A percentile compares a stretch with the other conserved stretches of the same genome.
phyloP scores from a whole-genome alignment of 2,888 invertebrate species.

The Synergus umbraculus region DNA sequence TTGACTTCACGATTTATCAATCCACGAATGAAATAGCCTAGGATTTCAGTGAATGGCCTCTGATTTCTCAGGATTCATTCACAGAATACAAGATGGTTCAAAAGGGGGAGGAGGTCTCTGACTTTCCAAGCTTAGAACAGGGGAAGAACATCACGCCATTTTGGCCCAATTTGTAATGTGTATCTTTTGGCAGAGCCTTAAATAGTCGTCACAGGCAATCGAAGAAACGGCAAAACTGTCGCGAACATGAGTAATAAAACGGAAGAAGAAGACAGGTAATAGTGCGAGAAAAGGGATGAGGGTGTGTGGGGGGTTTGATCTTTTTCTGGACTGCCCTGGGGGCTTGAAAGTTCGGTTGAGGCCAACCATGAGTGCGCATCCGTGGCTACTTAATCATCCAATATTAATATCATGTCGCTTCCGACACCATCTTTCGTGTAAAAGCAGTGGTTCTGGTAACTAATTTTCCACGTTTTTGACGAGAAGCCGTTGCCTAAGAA shows the following conservation, averaged over 20 bases:
- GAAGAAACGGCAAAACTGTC: background rate
- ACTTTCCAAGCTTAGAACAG: too few species aligned
- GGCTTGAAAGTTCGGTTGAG: conserved; percentile 59
- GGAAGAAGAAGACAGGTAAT: background rate
- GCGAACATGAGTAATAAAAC: background rate
- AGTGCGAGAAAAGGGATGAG: conserved; percentile 13
- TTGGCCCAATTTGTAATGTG: background rate
- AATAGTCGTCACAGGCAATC: background rate
- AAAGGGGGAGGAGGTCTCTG: too few species aligned
- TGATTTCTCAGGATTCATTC: too few species aligned
- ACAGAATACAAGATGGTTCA: too few species aligned
- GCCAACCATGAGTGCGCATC: conserved; percentile 67
- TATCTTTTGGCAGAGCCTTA: background rate
- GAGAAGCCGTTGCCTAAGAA: conserved; percentile 32
- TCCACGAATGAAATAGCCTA: too few species aligned
- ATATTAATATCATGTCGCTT: conserved; percentile 72
- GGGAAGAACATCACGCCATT: background rate
- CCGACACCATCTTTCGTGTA: conserved; percentile 60
- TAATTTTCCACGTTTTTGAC: conserved; percentile 44
- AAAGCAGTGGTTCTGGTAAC: conserved; percentile 46
- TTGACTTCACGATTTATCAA: too few species aligned
- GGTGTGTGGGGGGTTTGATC: conserved; percentile 48
- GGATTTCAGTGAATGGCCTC: too few species aligned
- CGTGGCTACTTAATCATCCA: conserved; percentile 73
- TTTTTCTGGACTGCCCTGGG: conserved; percentile 58